phyloP scores from a whole-genome alignment of 2,797 vertebrate species.

The Triplophysa bombifrons region DNA sequence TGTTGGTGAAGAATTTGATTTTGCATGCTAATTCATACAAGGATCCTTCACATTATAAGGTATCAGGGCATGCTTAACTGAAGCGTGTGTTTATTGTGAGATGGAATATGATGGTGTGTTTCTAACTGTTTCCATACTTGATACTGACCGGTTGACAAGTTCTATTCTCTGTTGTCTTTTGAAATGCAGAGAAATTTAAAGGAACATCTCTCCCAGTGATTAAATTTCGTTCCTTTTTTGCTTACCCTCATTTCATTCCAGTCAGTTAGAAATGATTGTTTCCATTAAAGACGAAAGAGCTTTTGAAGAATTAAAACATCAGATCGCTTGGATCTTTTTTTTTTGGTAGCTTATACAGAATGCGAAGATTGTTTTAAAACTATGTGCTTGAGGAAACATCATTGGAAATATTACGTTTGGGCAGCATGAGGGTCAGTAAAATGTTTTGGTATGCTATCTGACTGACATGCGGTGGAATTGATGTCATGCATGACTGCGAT shows the following conservation, averaged over 20 bases:
- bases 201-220: not conserved
- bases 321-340: not conserved
- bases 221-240: not conserved
- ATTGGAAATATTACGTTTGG: not conserved
- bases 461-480: not conserved
- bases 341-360: not conserved
- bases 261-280: not conserved
- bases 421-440: not conserved
- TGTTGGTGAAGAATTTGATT: constrained; percentile 87
- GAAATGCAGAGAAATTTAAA: not conserved
- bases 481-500: not conserved
- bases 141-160: not conserved
- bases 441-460: not conserved
- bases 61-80: constrained; percentile 64
- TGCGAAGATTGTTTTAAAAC: not conserved
- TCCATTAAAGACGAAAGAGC: not conserved
- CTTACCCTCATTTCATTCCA: not conserved
- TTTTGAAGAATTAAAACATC: too few relatives aligned
- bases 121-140: not conserved
- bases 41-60: constrained; percentile 83
- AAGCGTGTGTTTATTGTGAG: constrained; percentile 25
- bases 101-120: not conserved
- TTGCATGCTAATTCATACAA: constrained; percentile 86
- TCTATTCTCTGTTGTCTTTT: not conserved
- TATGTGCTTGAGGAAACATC: not conserved